phyloP scores from a whole-genome alignment of 2,113 vertebrate species.

The western clawed frog (Xenopus tropicalis) region DNA sequence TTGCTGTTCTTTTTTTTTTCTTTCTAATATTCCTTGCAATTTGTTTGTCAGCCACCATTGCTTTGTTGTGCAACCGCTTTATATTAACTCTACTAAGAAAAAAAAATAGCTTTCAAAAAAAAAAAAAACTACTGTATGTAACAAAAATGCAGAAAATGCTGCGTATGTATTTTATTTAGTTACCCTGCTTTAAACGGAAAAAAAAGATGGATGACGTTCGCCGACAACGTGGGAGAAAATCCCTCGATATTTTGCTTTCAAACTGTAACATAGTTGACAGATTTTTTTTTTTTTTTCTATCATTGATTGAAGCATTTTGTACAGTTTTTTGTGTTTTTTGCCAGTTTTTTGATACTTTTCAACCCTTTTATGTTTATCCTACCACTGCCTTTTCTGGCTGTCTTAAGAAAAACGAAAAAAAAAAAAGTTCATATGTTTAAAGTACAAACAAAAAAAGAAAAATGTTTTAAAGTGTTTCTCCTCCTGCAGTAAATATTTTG shows the following conservation, averaged over 20 bases:
- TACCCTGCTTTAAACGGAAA: conserved; percentile 84
- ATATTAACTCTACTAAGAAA: conserved; percentile 83
- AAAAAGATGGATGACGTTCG: conserved; percentile 73
- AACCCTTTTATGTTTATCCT: conserved; percentile 67
- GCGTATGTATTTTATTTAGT: conserved; percentile 91
- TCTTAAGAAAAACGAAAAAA: conserved; percentile 64
- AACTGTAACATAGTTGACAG: conserved; percentile 93
- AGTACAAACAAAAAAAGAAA: conserved; percentile 58
- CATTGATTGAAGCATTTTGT: conserved; percentile 81
- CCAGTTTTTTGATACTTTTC: conserved; percentile 85
- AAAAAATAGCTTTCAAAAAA: conserved; percentile 68
- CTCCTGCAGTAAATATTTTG: conserved; percentile 80
- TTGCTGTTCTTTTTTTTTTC: conserved; percentile 60
- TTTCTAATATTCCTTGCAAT: conserved; percentile 72
- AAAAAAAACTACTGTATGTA: conserved; percentile 87
- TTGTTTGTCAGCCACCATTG: conserved; percentile 85
- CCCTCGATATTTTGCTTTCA: conserved; percentile 76
- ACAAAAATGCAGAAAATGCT: conserved; percentile 86
- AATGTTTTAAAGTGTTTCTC: conserved; percentile 71
- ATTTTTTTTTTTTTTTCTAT: conserved; percentile 73
- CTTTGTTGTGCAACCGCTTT: conserved; percentile 91
- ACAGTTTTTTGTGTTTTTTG: conserved; percentile 68
- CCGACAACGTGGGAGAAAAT: conserved; percentile 77
- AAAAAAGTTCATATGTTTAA: conserved; percentile 72
- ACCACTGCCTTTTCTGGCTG: conserved; percentile 80